phyloP scores from a whole-genome alignment of 2,888 invertebrate species.

The Lypha dubia region DNA sequence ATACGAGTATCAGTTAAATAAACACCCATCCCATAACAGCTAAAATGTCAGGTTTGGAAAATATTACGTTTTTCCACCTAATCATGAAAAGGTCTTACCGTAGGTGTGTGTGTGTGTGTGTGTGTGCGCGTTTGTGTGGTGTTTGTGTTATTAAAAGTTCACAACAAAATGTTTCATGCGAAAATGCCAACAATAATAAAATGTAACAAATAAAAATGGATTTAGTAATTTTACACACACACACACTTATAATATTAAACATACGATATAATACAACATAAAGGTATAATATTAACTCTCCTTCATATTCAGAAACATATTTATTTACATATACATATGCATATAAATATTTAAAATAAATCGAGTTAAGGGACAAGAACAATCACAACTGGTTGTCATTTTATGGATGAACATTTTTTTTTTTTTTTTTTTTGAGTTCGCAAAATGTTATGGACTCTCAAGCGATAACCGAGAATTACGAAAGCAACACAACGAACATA shows the following conservation, averaged over 20 bases:
- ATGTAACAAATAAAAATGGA: constrained; percentile 25
- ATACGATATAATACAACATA: not conserved
- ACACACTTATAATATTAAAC: not conserved
- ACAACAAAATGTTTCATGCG: constrained; percentile 41
- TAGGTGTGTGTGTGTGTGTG: not conserved
- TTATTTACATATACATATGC: not conserved
- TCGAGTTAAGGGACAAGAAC: constrained; percentile 6
- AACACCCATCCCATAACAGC: constrained; percentile 39
- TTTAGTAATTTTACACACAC: constrained; percentile 16
- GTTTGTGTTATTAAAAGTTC: constrained; percentile 38
- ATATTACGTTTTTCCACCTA: constrained; percentile 48
- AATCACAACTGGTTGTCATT: not conserved
- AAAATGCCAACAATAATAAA: constrained; percentile 35
- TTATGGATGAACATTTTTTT: too few species aligned
- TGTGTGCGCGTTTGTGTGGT: not conserved
- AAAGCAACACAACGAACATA: too few species aligned
- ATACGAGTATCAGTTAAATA: not conserved
- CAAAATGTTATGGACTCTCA: too few species aligned
- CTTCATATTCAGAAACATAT: constrained; percentile 8
- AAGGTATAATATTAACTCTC: constrained; percentile 37
- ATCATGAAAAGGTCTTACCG: constrained; percentile 18
- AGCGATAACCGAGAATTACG: too few species aligned
- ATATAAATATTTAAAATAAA: not conserved
- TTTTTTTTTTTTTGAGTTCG: too few species aligned
- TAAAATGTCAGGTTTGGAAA: constrained; percentile 49